Evolutionary conservation across 2,797 vertebrate species (phyloP).

Genomic region (Adelosebastes latens): DNA sequence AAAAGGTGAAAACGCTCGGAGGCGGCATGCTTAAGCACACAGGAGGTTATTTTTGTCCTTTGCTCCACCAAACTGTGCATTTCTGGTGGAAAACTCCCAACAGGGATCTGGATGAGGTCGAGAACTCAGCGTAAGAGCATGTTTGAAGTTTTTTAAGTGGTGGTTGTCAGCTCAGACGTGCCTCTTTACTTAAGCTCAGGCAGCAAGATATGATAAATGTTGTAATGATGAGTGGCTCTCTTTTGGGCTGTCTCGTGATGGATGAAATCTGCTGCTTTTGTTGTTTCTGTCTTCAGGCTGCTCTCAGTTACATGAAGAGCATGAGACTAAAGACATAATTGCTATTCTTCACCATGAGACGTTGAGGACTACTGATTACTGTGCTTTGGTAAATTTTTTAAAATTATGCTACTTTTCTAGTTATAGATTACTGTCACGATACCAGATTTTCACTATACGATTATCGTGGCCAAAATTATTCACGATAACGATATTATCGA

Average conservation of each 20-base stretch:
- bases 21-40: constrained; percentile 24
- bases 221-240: constrained; percentile 59
- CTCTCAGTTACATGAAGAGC: neutral
- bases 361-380: neutral
- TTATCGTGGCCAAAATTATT: no score
- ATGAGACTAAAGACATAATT: constrained; percentile 3
- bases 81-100: constrained; percentile 41
- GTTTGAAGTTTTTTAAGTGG: constrained; percentile 71
- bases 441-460: no score
- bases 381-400: neutral
- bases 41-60: constrained; percentile 43
- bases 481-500: no score
- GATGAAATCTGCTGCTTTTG: constrained; percentile 37
- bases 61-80: constrained; percentile 13
- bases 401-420: neutral
- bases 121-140: constrained; percentile 34
- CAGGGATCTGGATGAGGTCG: constrained; percentile 40
- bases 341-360: neutral
- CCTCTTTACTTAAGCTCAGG: constrained; percentile 57
- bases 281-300: constrained; percentile 20
- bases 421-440: no score
- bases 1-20: constrained; percentile 38
- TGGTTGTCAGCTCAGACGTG: constrained; percentile 63
- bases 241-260: constrained; percentile 30
- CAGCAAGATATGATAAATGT: constrained; percentile 57